These are phyloP conservation scores for Myotis lucifugus DNA, from an alignment of 2,113 vertebrate species.

Conservation along the genomic window DNA sequence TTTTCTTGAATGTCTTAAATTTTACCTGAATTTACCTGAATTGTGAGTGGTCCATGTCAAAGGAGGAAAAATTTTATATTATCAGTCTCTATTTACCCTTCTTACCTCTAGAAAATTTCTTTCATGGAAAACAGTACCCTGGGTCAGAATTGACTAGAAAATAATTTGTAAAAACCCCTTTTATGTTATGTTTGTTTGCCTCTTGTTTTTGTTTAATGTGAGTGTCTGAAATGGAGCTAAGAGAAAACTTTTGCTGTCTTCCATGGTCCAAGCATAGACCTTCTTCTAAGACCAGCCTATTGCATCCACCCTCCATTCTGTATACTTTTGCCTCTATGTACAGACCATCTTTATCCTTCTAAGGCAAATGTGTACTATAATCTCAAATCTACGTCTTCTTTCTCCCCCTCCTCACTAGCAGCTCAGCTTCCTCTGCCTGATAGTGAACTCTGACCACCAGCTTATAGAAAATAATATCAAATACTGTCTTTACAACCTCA, in stretches of 20 bases:
- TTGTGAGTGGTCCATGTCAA: background rate
- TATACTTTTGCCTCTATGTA: background rate
- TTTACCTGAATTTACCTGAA: background rate
- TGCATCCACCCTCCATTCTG: background rate
- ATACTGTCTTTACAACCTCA: background rate
- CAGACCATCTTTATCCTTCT: background rate
- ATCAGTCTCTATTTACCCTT: background rate
- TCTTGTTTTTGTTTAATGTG: background rate
- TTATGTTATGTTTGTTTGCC: background rate
- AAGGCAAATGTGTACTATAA: background rate
- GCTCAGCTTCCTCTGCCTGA: background rate
- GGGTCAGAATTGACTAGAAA: background rate
- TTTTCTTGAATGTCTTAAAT: background rate
- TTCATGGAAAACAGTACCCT: background rate
- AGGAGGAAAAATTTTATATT: background rate
- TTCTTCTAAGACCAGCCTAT: background rate
- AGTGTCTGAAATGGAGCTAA: background rate
- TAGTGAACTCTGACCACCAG: background rate
- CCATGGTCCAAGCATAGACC: background rate
- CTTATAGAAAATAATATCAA: background rate
- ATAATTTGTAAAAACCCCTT: background rate
- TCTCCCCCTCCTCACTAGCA: background rate
- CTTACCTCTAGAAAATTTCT: background rate
- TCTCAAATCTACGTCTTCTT: background rate
- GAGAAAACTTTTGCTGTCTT: background rate